phyloP scores from a whole-genome alignment of 2,888 invertebrate genomes.

The Oscheius sp. region DNA sequence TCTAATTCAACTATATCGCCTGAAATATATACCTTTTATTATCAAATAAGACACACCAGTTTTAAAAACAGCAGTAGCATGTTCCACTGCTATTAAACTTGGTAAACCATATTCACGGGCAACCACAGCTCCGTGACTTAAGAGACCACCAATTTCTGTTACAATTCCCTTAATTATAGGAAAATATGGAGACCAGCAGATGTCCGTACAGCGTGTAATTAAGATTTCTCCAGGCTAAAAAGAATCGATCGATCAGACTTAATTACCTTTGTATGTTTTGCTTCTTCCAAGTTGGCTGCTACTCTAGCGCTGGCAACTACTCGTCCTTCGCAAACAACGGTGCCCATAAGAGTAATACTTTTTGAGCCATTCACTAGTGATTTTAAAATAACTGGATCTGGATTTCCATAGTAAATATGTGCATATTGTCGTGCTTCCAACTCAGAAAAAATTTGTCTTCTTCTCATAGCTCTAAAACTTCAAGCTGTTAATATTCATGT shows the following conservation, averaged over 20 bases:
- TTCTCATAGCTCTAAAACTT: constrained; percentile 77
- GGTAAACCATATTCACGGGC: constrained; percentile 74
- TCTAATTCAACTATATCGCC: constrained; percentile 56
- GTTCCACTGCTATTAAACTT: constrained; percentile 72
- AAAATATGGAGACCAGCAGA: constrained; percentile 74
- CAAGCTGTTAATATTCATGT: neutral
- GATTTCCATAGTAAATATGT: constrained; percentile 75
- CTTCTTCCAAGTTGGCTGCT: constrained; percentile 78
- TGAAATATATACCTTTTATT: constrained; percentile 1
- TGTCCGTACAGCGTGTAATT: constrained; percentile 73
- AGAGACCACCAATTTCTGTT: constrained; percentile 73
- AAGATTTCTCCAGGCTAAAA: constrained; percentile 70
- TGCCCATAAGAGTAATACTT: constrained; percentile 74
- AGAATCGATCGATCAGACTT: neutral
- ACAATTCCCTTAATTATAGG: constrained; percentile 73
- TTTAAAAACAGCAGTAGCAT: constrained; percentile 71
- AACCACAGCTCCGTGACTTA: constrained; percentile 74
- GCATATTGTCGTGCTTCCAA: constrained; percentile 78
- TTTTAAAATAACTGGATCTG: constrained; percentile 67
- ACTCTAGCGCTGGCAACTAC: constrained; percentile 81
- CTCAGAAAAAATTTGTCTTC: constrained; percentile 76
- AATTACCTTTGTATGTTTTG: constrained; percentile 74
- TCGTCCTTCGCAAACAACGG: constrained; percentile 80
- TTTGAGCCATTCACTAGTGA: neutral
- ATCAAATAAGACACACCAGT: constrained; percentile 59